Evolutionary conservation across 2,888 invertebrate genomes (phyloP), one percentile per base, ranked within the genome.

Genomic region (Eristalis intricaria): DNA sequence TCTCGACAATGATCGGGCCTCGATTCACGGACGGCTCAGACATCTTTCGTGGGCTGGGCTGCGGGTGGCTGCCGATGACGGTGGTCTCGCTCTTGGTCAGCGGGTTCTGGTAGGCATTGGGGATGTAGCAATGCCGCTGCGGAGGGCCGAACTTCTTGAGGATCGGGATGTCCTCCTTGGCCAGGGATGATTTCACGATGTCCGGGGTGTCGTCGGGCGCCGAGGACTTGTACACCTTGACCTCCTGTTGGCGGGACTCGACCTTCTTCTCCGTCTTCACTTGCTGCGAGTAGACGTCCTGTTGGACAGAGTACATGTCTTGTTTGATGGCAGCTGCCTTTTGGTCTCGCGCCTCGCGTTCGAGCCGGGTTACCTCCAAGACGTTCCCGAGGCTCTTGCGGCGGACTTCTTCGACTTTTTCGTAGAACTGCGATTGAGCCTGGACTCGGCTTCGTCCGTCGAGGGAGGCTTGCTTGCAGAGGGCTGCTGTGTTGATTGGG

Each of bases 111-210:
- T 93, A 93, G 0, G 93, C 90, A 82, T 93, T 93, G 15, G 93
- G 93, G 79, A 91, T 90, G 64, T 93, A 93, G 40, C 91, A 91
- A 85, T 93, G 93, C 3, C 92, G 89, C 82, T 92, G 93, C 0
- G 93, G 91, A 26, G 93, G 93, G 0, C 93, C 93, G 35, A 92
- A 93, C 76, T 93, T 93, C 80, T 93, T 93, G 0, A 92, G 79
- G 50, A 93, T 90, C 0, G 93, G 93, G 10, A 91, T 90, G n/a
- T 93, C 91, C 58, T 91, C 93, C 79, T 92, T 92, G 19, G 91
- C 91, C 32, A 92, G 89, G 50, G 92, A 92, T 0, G 92, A 92
- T 77, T 92, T 92, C 0, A 92, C 92, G 19, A 92, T 93, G 29
- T 92, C 92, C 2, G 92, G 92, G 0, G 92, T 92, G 65, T 93